Percentiles rank a stretch among this genome's conserved stretches.
These are phyloP conservation scores for Orchestes rusci DNA, from an alignment of 2,888 invertebrate genomes.

Conservation along the genomic window DNA sequence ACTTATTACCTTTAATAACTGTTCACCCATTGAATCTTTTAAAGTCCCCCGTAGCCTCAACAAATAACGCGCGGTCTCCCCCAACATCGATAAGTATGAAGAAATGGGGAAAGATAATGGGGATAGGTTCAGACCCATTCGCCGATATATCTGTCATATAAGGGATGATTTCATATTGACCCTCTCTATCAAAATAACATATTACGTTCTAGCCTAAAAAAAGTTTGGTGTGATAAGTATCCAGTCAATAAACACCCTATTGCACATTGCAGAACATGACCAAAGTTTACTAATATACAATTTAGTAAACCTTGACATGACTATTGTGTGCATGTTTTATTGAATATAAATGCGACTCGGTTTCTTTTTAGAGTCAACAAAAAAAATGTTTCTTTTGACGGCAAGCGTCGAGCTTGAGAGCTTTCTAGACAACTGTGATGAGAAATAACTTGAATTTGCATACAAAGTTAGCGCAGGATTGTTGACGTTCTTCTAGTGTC, in stretches of 20 bases:
- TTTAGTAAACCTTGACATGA: too few relatives aligned
- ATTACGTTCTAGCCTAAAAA: conserved; percentile 20
- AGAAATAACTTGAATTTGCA: conserved; percentile 18
- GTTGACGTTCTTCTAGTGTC: conserved; percentile 17
- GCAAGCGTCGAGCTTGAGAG: conserved; percentile 9
- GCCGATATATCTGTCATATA: conserved; percentile 25
- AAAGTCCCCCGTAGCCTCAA: conserved; percentile 14
- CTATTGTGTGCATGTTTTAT: too few relatives aligned
- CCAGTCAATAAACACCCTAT: too few relatives aligned
- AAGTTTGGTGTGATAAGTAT: too few relatives aligned
- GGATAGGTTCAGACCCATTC: conserved; percentile 15
- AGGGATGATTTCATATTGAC: conserved; percentile 25
- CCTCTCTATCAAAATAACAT: conserved; percentile 25
- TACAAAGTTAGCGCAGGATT: conserved; percentile 16
- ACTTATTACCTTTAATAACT: too few relatives aligned
- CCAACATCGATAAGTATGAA: conserved; percentile 24
- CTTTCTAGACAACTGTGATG: conserved; percentile 16
- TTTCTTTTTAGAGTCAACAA: too few relatives aligned
- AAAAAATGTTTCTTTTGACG: too few relatives aligned
- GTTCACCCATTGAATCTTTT: conserved; percentile 7
- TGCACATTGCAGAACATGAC: too few relatives aligned
- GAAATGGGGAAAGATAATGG: conserved; percentile 24
- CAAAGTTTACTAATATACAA: too few relatives aligned
- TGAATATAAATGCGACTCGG: too few relatives aligned
- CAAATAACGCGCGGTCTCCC: conserved; percentile 22